phyloP scores from a whole-genome alignment of 1,140 invertebrate genomes.

The Limonius californicus region DNA sequence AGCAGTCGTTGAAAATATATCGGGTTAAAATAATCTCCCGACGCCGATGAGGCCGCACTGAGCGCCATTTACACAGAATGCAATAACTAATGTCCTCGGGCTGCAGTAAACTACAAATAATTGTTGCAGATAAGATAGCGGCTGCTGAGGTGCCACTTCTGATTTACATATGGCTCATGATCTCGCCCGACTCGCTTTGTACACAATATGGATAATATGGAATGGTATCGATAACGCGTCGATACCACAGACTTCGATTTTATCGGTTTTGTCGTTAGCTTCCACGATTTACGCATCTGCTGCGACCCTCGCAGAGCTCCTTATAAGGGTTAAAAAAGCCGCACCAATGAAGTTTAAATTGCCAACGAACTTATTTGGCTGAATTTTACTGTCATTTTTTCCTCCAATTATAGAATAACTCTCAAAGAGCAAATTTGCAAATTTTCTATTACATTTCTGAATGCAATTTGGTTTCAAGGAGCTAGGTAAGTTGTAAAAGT shows the following conservation, averaged over 20 bases:
- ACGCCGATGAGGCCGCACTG: slow-evolving; percentile 26
- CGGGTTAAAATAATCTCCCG: slow-evolving; percentile 35
- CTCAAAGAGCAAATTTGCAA: neutral
- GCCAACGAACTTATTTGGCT: neutral
- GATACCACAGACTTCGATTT: slow-evolving; percentile 4
- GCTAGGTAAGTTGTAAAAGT: neutral
- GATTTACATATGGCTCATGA: slow-evolving; percentile 31
- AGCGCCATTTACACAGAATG: slow-evolving; percentile 39
- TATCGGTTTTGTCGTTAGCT: slow-evolving; percentile 6
- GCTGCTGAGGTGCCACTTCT: slow-evolving; percentile 34
- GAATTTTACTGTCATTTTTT: neutral
- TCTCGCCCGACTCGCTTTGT: slow-evolving; percentile 7
- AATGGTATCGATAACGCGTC: slow-evolving; percentile 11
- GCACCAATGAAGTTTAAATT: neutral
- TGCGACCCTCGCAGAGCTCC: neutral
- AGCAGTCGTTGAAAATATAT: slow-evolving; percentile 23
- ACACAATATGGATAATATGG: slow-evolving; percentile 15
- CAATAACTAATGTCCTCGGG: slow-evolving; percentile 35
- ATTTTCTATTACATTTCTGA: neutral
- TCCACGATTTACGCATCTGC: neutral
- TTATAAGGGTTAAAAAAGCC: neutral
- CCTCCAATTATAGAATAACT: neutral
- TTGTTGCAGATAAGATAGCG: slow-evolving; percentile 41
- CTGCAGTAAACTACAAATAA: slow-evolving; percentile 40
- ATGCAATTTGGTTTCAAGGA: too few species aligned